Evolutionary conservation across 2,113 vertebrate genomes (phyloP).

Genomic region (Mohoua ochrocephala): DNA sequence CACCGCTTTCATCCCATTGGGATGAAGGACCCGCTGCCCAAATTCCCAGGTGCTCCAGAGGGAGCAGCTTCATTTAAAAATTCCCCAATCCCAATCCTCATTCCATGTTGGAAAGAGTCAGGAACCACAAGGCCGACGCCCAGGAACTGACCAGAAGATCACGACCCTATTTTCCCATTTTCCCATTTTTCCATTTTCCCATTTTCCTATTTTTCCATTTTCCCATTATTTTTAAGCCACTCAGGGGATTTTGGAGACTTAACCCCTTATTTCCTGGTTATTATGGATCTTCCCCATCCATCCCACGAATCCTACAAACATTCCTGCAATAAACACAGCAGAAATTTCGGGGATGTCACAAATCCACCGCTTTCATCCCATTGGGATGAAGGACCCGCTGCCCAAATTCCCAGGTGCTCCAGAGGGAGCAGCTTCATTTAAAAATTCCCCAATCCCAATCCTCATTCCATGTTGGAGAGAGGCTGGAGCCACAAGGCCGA

Average conservation of each 20-base stretch:
- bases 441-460: too few species aligned
- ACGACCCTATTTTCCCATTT: background rate
- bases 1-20: background rate
- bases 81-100: background rate
- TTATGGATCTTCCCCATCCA: background rate
- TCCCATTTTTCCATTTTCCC: background rate
- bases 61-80: background rate
- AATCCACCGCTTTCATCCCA: background rate
- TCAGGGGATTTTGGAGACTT: background rate
- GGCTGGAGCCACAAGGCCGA: too few species aligned
- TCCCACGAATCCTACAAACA: background rate
- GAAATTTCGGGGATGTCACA: background rate
- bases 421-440: background rate
- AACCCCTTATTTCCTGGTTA: background rate
- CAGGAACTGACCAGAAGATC: background rate
- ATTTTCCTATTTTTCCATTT: background rate
- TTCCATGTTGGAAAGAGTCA: rapidly evolving
- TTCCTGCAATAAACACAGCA: background rate
- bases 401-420: too few species aligned
- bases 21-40: background rate
- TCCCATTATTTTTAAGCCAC: background rate
- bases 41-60: background rate
- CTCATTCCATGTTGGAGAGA: too few species aligned
- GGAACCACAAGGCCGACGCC: background rate
- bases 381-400: background rate